Conservation (phyloP, 2,113 vertebrate species). For the Rafetus swinhoei region DNA sequence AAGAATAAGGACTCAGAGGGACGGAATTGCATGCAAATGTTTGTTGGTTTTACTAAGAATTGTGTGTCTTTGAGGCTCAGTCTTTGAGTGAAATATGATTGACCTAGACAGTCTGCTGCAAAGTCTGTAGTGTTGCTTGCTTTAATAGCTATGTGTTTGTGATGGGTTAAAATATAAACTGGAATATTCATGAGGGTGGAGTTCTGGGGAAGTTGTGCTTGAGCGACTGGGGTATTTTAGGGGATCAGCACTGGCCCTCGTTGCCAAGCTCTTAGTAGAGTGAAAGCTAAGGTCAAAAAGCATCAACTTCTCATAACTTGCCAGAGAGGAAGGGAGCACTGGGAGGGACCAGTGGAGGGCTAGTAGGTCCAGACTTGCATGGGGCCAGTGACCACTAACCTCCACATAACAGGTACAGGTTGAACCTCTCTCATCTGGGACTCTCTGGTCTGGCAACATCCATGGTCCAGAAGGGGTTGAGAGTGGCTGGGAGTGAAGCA, state of each 20-base stretch:
- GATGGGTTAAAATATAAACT: not conserved
- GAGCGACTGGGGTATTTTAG: not conserved
- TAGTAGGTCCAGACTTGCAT: not conserved
- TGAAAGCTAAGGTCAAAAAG: not conserved
- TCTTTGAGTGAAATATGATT: not conserved
- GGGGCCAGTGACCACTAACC: not conserved
- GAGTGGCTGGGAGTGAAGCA: no score
- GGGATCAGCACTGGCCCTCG: fast-evolving
- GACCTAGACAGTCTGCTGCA: not conserved
- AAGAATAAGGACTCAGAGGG: not conserved
- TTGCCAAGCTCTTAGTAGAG: not conserved
- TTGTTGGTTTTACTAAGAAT: not conserved
- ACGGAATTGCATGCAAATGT: not conserved
- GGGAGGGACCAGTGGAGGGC: not conserved
- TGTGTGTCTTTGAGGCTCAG: not conserved
- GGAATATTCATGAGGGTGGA: not conserved
- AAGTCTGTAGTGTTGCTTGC: not conserved
- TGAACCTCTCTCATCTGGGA: no score
- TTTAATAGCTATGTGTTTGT: not conserved
- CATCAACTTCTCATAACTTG: not conserved
- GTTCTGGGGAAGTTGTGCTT: not conserved
- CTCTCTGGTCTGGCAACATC: no score
- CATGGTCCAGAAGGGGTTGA: no score
- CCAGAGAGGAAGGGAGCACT: not conserved
- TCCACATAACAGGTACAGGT: not conserved